A percentile compares a stretch with the other conserved stretches of the same genome.
Evolutionary conservation across 2,888 invertebrate species (phyloP).

Genomic region (Hedychridium roseum): DNA sequence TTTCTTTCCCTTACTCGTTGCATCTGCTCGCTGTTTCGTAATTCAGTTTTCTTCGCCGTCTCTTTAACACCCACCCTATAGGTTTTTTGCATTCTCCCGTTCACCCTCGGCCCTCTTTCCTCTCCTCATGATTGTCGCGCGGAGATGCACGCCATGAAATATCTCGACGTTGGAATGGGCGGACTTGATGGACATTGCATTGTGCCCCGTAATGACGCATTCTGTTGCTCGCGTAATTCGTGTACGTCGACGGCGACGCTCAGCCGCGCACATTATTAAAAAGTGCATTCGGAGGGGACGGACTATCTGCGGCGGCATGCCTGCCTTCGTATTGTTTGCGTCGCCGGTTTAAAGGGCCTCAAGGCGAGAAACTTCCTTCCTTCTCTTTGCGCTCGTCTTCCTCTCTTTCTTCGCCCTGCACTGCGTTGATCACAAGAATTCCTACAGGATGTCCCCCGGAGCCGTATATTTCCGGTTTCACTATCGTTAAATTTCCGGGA

Average conservation of each 20-base stretch:
- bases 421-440: too few species aligned
- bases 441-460: too few species aligned
- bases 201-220: slow-evolving; percentile 55
- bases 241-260: slow-evolving; percentile 39
- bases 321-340: slow-evolving; percentile 20
- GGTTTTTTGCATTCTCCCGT: slow-evolving; percentile 1
- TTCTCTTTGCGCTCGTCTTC: slow-evolving; percentile 4
- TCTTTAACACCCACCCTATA: neutral
- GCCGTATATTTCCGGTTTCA: too few species aligned
- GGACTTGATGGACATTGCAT: slow-evolving; percentile 54
- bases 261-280: slow-evolving; percentile 37
- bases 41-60: neutral
- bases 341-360: slow-evolving; percentile 15
- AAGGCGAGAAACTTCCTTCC: slow-evolving; percentile 14
- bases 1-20: neutral
- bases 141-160: slow-evolving; percentile 30
- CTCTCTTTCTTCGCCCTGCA: slow-evolving; percentile 18
- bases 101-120: neutral
- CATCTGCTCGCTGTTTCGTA: too few species aligned
- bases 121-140: slow-evolving; percentile 11
- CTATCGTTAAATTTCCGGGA: too few species aligned
- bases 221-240: slow-evolving; percentile 41
- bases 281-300: slow-evolving; percentile 37
- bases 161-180: slow-evolving; percentile 34
- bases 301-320: slow-evolving; percentile 18